These are phyloP conservation scores for Hypothenemus hampei DNA, from an alignment of 1,140 invertebrate genomes.

Conservation along the genomic window DNA sequence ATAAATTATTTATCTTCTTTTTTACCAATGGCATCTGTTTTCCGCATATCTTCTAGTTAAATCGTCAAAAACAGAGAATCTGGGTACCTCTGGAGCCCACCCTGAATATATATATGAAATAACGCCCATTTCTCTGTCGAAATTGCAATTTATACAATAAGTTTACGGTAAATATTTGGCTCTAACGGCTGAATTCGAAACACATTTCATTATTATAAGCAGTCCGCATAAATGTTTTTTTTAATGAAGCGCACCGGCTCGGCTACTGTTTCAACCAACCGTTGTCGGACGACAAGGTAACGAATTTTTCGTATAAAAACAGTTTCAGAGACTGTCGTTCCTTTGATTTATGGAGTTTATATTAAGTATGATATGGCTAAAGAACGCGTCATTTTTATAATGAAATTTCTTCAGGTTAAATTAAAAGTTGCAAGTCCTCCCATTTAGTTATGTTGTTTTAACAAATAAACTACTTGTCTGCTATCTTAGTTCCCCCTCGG, in stretches of 20 bases:
- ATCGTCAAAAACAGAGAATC: too few species aligned
- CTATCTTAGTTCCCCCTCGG: constrained; percentile 12
- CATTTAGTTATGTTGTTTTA: too few species aligned
- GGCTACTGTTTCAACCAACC: constrained; percentile 10
- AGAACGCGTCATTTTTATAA: too few species aligned
- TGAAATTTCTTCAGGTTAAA: too few species aligned
- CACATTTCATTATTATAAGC: constrained; percentile 31
- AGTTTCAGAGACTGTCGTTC: constrained; percentile 7
- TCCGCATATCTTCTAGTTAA: too few species aligned
- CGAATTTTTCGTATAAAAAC: constrained; percentile 23
- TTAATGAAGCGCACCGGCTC: constrained; percentile 24
- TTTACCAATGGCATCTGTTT: too few species aligned
- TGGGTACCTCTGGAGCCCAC: too few species aligned
- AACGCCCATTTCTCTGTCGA: constrained; percentile 4
- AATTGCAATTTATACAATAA: constrained; percentile 35
- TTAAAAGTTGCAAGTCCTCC: too few species aligned
- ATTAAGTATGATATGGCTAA: too few species aligned
- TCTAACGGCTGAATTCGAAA: constrained; percentile 32
- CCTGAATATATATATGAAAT: constrained; percentile 13
- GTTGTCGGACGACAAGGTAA: constrained; percentile 2
- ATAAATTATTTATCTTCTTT: too few species aligned
- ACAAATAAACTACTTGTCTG: too few species aligned
- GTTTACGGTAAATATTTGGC: constrained; percentile 38
- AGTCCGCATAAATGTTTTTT: constrained; percentile 31
- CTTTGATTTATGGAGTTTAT: constrained; percentile 12